Conservation (phyloP, 2,113 vertebrate genomes). For the Zosterops borbonicus region DNA sequence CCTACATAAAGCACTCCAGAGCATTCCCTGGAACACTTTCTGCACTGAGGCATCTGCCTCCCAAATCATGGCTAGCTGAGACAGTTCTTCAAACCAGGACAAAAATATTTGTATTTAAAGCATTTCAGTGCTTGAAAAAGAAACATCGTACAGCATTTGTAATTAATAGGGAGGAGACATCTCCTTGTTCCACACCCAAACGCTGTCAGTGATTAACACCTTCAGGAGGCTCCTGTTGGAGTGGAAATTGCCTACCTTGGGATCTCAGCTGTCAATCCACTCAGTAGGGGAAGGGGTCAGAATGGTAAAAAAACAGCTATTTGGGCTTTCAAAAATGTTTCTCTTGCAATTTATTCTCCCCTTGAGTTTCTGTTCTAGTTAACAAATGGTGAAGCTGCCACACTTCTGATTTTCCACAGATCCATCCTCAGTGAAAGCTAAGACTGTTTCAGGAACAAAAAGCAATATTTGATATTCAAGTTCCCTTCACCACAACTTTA, state of each 20-base stretch:
- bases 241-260: not conserved
- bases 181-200: not conserved
- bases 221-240: not conserved
- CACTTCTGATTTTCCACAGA: not conserved
- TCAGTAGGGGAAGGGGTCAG: not conserved
- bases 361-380: not conserved
- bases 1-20: not conserved
- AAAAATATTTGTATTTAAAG: not conserved
- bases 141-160: not conserved
- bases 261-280: not conserved
- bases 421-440: not conserved
- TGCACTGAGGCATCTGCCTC: not conserved
- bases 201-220: not conserved
- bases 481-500: not conserved
- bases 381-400: not conserved
- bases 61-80: not conserved
- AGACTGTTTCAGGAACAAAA: not conserved
- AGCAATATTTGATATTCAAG: not conserved
- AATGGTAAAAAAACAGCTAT: not conserved
- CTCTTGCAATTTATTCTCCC: not conserved
- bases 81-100: not conserved
- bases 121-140: not conserved
- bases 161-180: not conserved
- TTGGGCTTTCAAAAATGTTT: not conserved
- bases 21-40: not conserved